phyloP scores from a whole-genome alignment of 1,140 invertebrate species.

The Marisa cornuarietis region DNA sequence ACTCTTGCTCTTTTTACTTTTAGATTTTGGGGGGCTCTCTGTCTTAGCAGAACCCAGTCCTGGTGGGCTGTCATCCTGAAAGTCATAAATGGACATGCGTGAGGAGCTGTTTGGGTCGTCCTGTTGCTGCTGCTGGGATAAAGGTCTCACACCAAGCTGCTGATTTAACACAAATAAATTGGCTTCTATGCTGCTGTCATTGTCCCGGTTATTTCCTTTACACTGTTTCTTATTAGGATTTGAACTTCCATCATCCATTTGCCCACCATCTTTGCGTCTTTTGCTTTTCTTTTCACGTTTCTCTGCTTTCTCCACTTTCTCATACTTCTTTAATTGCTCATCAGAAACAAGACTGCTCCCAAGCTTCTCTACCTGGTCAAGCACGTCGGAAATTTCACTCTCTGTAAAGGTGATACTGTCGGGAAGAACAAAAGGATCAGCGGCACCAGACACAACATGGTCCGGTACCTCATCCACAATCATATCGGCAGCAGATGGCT shows the following conservation, averaged over 20 bases:
- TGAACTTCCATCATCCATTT: background rate
- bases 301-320: constrained; percentile 29
- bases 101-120: constrained; percentile 23
- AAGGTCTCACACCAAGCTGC: background rate
- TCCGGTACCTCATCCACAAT: background rate
- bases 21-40: constrained; percentile 1
- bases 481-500: background rate
- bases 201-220: background rate
- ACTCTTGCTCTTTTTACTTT: constrained; percentile 18
- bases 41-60: constrained; percentile 6
- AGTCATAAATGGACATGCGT: constrained; percentile 51
- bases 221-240: background rate
- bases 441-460: background rate
- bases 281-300: constrained; percentile 17
- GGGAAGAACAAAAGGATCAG: constrained; percentile 35
- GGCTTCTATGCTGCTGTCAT: background rate
- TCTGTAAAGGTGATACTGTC: constrained; percentile 56
- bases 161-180: constrained; percentile 7
- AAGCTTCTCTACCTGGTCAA: constrained; percentile 60
- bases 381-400: constrained; percentile 53
- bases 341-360: constrained; percentile 7
- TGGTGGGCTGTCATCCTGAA: constrained; percentile 45
- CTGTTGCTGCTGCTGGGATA: constrained; percentile 14
- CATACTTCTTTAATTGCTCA: constrained; percentile 18
- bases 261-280: background rate